phyloP scores from a whole-genome alignment of 2,797 vertebrate genomes.

The Nannoperca obscura region DNA sequence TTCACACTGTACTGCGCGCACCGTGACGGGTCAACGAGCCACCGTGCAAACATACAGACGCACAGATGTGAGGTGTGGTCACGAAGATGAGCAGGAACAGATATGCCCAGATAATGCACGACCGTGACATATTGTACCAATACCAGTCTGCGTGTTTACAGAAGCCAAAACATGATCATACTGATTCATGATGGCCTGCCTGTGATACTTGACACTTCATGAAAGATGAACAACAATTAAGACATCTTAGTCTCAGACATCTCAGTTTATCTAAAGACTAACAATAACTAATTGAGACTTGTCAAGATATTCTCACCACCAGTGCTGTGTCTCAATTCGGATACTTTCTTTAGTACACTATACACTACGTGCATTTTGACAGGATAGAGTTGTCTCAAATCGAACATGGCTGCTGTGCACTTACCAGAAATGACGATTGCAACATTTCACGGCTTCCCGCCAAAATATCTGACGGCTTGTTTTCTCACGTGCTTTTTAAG shows the following conservation, averaged over 20 bases:
- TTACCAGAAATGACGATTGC: too few relatives aligned
- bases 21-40: constrained; percentile 44
- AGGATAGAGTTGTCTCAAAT: too few relatives aligned
- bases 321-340: too few relatives aligned
- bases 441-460: too few relatives aligned
- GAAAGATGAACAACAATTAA: background rate
- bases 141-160: background rate
- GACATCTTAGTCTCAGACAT: too few relatives aligned
- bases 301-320: background rate
- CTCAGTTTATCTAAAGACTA: background rate
- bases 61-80: constrained; percentile 44
- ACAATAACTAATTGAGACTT: background rate
- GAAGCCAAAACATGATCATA: background rate
- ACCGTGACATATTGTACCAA: background rate
- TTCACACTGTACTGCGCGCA: constrained; percentile 33
- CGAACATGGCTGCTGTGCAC: too few relatives aligned
- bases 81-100: background rate
- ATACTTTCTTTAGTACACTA: too few relatives aligned
- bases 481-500: too few relatives aligned
- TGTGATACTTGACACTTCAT: background rate
- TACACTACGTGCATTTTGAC: too few relatives aligned
- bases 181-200: background rate
- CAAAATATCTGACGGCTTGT: too few relatives aligned
- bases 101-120: background rate
- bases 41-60: constrained; percentile 13